These are phyloP conservation scores for Antheraea yamamai DNA, from an alignment of 2,888 invertebrate species.

Conservation along the genomic window DNA sequence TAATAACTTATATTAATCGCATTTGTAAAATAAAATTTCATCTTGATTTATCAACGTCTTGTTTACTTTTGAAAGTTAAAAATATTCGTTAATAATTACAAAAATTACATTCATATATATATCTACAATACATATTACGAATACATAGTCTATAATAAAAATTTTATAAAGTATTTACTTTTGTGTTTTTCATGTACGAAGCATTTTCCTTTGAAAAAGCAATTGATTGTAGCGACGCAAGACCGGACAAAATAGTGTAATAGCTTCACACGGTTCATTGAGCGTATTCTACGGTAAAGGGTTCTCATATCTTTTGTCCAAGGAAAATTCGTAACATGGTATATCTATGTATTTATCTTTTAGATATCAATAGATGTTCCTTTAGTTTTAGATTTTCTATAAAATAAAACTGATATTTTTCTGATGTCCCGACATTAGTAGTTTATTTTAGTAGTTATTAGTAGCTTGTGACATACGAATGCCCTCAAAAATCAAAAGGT, in stretches of 20 bases:
- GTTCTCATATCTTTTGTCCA: neutral
- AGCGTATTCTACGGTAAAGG: constrained; percentile 2
- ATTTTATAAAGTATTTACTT: neutral
- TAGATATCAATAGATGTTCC: neutral
- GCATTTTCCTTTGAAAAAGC: neutral
- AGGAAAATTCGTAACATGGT: neutral
- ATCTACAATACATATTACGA: neutral
- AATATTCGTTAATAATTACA: too few relatives aligned
- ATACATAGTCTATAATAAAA: neutral
- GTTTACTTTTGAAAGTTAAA: too few relatives aligned
- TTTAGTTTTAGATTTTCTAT: neutral
- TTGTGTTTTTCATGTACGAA: neutral
- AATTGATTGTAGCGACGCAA: constrained; percentile 11
- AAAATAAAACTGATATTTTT: neutral
- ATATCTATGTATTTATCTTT: neutral
- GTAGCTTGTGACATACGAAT: too few relatives aligned
- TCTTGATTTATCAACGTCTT: too few relatives aligned
- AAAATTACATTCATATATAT: neutral
- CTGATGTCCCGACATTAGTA: too few relatives aligned
- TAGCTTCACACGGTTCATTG: constrained; percentile 12
- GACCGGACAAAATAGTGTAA: constrained; percentile 14
- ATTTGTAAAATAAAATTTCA: too few relatives aligned
- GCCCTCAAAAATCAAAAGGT: too few relatives aligned
- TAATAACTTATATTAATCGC: too few relatives aligned
- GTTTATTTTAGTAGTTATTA: too few relatives aligned